Conservation (phyloP, 2,113 vertebrate species). For the Rhagologus leucostigma region DNA sequence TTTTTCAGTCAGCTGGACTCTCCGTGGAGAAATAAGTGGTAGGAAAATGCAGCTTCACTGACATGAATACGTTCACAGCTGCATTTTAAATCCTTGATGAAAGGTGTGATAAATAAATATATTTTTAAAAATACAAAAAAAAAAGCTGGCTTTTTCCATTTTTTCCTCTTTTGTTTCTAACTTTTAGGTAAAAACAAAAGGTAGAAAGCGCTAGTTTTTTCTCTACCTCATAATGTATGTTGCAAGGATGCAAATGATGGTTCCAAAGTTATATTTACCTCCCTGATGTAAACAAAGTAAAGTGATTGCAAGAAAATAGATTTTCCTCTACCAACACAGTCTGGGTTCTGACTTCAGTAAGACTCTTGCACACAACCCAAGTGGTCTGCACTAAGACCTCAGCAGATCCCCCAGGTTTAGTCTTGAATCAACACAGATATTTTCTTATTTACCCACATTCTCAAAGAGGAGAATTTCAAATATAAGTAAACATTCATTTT, state of each 20-base stretch:
- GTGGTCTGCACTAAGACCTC: background rate
- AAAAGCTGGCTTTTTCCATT: background rate
- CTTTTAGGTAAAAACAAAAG: background rate
- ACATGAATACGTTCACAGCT: background rate
- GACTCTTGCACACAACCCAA: background rate
- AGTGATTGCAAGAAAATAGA: background rate
- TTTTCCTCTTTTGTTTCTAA: background rate
- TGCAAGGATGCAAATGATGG: background rate
- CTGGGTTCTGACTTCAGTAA: background rate
- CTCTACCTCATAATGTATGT: background rate
- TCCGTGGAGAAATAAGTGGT: background rate
- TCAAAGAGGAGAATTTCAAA: background rate
- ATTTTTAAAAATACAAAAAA: background rate
- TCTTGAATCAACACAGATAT: background rate
- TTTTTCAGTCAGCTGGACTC: background rate
- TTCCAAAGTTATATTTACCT: background rate
- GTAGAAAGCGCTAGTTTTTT: background rate
- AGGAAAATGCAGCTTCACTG: background rate
- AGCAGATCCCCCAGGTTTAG: background rate
- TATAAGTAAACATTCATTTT: background rate
- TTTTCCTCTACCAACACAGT: background rate
- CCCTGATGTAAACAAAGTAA: background rate
- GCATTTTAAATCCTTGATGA: background rate
- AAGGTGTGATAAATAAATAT: background rate
- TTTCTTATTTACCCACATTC: background rate